Evolutionary conservation across 1,140 invertebrate genomes (phyloP), one percentile per base, ranked within the genome.

Genomic region (Drosophila novamexicana): DNA sequence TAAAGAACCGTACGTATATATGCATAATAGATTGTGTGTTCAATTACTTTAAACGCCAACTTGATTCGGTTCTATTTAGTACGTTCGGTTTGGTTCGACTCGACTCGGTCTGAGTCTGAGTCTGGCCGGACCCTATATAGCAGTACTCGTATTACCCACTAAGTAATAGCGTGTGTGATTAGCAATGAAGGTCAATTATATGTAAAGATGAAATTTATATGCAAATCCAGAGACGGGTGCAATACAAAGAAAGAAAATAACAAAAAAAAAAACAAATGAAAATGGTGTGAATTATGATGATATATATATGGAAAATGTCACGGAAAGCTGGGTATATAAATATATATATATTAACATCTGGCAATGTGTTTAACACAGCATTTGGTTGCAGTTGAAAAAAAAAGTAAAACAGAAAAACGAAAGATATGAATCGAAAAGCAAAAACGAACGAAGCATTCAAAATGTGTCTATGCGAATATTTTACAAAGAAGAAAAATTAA

Each of bases 121-220:
- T 36, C 59, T 39, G 36, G 12, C 9, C 34, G 52, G 34, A 63
- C 67, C 50, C 68, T 57, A 62, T 42, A 49, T 12, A 49, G 22
- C 47, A 49, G 75, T 74, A 64, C 61, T 80, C 86, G 90, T 57
- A 57, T 57, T 42, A 42, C 57, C 57, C 57, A 47, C 32, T 59
- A 59, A 59, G 57, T 59, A 59, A 32, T 45, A 59, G 57, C 42
- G 57, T 36, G 52, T 91, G 90, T 91, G 90, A 91, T 91, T 91
- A 91, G 90, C 75, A 91, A 91, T 88, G 90, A 91, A 91, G 90
- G 90, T 91, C 90, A 91, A 91, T 91, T 91, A 91, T 83, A 70
- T 84, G 66, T 77, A 75, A 84, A 78, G 57, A 77, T 79, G 61
- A 81, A 88, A 81, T 75, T 81, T 75, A 74, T 79, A 79, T 72